Evolutionary conservation across 37 sponge, comb jelly and placozoan species (phyloP).

Genomic region (Ephydatia muelleri): DNA sequence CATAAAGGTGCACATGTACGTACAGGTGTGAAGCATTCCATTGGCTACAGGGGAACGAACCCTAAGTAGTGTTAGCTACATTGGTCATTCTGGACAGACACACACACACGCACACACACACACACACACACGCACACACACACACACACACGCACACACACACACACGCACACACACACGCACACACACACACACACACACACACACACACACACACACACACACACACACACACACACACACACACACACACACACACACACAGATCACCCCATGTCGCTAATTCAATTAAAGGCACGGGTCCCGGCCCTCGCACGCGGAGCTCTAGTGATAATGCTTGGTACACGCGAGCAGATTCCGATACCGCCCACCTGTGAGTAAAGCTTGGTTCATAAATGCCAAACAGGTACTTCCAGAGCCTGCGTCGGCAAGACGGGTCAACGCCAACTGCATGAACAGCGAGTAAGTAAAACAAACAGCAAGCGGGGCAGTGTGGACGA

Average conservation of each 20-base stretch:
- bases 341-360: too few relatives aligned
- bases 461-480: neutral
- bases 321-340: too few relatives aligned
- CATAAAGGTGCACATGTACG: neutral
- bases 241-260: too few relatives aligned
- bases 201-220: slow-evolving; percentile 31
- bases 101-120: neutral
- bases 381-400: slow-evolving; percentile 73
- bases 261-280: too few relatives aligned
- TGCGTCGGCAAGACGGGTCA: slow-evolving; percentile 44
- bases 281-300: too few relatives aligned
- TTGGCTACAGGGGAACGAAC: too few relatives aligned
- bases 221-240: neutral
- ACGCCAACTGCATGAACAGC: slow-evolving; percentile 51
- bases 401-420: slow-evolving; percentile 83
- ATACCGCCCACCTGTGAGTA: slow-evolving; percentile 49
- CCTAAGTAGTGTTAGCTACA: too few relatives aligned
- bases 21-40: neutral
- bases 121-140: neutral
- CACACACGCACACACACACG: slow-evolving; percentile 10
- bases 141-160: too few relatives aligned
- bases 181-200: slow-evolving; percentile 39
- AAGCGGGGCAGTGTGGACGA: neutral
- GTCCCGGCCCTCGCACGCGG: too few relatives aligned
- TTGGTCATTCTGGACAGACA: neutral